A percentile compares a stretch with the other conserved stretches of the same genome.
Conservation (phyloP, 2,113 vertebrate species). For the Macrotus californicus region DNA sequence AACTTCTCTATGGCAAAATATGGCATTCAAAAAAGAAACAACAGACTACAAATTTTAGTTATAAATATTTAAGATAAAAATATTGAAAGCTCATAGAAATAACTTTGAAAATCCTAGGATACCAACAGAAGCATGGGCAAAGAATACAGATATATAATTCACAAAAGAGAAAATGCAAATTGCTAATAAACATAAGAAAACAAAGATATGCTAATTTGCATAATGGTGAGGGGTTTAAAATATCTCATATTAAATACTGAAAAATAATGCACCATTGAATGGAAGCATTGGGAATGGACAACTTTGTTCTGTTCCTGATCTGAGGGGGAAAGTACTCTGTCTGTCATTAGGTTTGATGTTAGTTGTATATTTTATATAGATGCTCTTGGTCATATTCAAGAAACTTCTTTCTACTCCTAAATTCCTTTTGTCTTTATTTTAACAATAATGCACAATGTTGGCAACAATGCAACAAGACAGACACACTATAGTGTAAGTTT, state of each 20-base stretch:
- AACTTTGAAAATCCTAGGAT: neutral
- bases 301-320: neutral
- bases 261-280: neutral
- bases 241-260: neutral
- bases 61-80: constrained; percentile 16
- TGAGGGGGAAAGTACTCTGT: too few relatives aligned
- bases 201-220: constrained; percentile 7
- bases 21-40: neutral
- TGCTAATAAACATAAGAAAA: neutral
- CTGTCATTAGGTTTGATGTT: too few relatives aligned
- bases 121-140: neutral
- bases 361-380: neutral
- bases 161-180: neutral
- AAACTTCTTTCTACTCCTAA: neutral
- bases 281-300: neutral
- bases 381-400: neutral
- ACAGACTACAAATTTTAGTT: neutral
- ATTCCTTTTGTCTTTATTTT: neutral
- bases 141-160: neutral
- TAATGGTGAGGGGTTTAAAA: neutral
- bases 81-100: neutral
- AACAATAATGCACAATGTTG: neutral
- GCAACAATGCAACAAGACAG: neutral
- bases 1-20: neutral
- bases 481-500: neutral